A percentile compares a stretch with the other conserved stretches of the same genome.
phyloP scores from a whole-genome alignment of 2,797 vertebrate genomes.

The Semotilus atromaculatus region DNA sequence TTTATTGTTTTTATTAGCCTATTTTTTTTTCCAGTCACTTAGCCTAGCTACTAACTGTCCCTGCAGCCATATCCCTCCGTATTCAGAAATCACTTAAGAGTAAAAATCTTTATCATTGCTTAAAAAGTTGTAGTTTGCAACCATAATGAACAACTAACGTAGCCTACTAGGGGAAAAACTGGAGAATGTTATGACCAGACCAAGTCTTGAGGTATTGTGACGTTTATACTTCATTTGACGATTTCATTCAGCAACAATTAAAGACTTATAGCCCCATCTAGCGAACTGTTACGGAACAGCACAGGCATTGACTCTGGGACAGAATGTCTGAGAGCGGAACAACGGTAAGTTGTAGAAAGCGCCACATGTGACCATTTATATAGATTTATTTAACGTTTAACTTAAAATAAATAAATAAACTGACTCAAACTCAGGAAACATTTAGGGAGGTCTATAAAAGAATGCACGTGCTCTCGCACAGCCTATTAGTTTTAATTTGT shows the following conservation, averaged over 20 bases:
- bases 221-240: not conserved
- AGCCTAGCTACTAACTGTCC: too few species aligned
- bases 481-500: not conserved
- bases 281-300: constrained; percentile 59
- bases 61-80: not conserved
- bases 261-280: constrained; percentile 83
- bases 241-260: constrained; percentile 52
- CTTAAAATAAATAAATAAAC: not conserved
- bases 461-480: not conserved
- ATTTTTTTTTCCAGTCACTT: not conserved
- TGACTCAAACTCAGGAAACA: not conserved
- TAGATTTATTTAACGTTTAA: not conserved
- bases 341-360: not conserved
- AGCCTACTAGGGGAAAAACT: not conserved
- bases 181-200: not conserved
- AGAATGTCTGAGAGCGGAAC: not conserved
- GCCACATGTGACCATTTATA: not conserved
- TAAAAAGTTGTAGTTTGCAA: not conserved
- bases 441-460: not conserved
- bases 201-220: not conserved
- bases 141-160: not conserved
- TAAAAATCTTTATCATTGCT: not conserved
- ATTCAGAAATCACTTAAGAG: not conserved
- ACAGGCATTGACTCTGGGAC: not conserved
- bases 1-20: not conserved